phyloP scores from a whole-genome alignment of 1,140 invertebrate species.

The Ostrea denselamellosa region DNA sequence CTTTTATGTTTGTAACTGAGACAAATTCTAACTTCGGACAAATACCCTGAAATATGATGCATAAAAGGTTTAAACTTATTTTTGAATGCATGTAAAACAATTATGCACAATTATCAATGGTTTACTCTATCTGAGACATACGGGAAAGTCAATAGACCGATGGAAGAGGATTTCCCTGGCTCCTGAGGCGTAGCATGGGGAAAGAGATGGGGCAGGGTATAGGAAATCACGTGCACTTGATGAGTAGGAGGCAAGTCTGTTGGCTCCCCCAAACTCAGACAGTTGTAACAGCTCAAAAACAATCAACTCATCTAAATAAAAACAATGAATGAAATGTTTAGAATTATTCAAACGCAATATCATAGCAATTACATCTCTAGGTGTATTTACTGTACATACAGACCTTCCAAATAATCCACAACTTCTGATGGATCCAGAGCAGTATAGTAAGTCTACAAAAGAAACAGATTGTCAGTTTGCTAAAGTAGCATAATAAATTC shows the following conservation, averaged over 20 bases:
- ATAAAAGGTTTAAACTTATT: not conserved
- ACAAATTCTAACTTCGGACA: slow-evolving; percentile 75
- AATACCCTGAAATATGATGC: slow-evolving; percentile 67
- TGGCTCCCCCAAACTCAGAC: slow-evolving; percentile 70
- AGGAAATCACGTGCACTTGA: slow-evolving; percentile 75
- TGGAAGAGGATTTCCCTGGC: slow-evolving; percentile 73
- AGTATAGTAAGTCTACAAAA: slow-evolving; percentile 74
- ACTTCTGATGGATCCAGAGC: slow-evolving; percentile 73
- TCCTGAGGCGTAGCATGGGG: slow-evolving; percentile 69
- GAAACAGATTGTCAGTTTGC: not conserved
- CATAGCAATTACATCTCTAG: not conserved
- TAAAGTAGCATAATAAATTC: too few relatives aligned
- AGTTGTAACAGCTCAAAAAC: slow-evolving; percentile 75
- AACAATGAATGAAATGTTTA: not conserved
- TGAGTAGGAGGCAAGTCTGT: slow-evolving; percentile 72
- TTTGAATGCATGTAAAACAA: not conserved
- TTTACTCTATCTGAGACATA: slow-evolving; percentile 56
- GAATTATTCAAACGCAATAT: not conserved
- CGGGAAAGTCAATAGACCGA: slow-evolving; percentile 75
- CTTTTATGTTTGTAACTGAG: slow-evolving; percentile 71
- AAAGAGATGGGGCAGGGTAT: slow-evolving; percentile 72
- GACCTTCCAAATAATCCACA: slow-evolving; percentile 73
- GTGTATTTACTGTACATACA: slow-evolving; percentile 24
- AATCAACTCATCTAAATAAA: slow-evolving; percentile 73
- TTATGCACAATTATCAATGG: not conserved